A percentile compares a stretch with the other conserved stretches of the same genome.
Conservation (phyloP, 2,113 vertebrate genomes). For the Caracal caracal region DNA sequence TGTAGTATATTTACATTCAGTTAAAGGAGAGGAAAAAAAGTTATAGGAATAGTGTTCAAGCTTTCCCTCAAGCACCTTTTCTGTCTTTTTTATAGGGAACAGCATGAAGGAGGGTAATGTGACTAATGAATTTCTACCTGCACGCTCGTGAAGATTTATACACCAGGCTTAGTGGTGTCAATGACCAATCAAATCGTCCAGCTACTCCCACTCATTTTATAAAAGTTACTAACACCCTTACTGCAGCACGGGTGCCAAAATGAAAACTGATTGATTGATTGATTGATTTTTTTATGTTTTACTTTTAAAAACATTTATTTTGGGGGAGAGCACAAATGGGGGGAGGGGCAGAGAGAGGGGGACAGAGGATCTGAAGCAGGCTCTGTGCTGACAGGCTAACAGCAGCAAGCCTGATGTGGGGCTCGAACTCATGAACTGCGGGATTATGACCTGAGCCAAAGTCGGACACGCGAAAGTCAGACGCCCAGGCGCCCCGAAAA, state of each 20-base stretch:
- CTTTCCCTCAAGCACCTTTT: conserved; percentile 6
- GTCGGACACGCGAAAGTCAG: no score
- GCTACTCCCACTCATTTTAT: conserved; percentile 73
- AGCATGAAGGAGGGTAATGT: not conserved
- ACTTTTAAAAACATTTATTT: no score
- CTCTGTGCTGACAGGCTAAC: no score
- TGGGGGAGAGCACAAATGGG: no score
- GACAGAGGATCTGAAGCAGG: no score
- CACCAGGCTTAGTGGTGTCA: conserved; percentile 52
- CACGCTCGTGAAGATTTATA: conserved; percentile 77
- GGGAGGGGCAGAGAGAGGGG: no score
- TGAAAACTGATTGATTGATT: conserved; percentile 75
- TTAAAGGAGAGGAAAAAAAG: not conserved
- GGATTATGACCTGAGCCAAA: no score
- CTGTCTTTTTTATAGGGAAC: conserved; percentile 43
- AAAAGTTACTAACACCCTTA: conserved; percentile 76
- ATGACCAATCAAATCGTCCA: conserved; percentile 73
- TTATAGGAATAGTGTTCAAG: not conserved
- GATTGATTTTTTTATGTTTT: not conserved
- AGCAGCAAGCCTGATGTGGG: no score
- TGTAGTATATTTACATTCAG: not conserved
- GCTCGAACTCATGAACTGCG: no score
- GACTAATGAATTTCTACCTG: conserved; percentile 75
- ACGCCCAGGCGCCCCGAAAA: not conserved
- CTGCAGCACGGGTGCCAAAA: conserved; percentile 64